Conservation (phyloP, 2,113 vertebrate species). For the Meleagris gallopavo region DNA sequence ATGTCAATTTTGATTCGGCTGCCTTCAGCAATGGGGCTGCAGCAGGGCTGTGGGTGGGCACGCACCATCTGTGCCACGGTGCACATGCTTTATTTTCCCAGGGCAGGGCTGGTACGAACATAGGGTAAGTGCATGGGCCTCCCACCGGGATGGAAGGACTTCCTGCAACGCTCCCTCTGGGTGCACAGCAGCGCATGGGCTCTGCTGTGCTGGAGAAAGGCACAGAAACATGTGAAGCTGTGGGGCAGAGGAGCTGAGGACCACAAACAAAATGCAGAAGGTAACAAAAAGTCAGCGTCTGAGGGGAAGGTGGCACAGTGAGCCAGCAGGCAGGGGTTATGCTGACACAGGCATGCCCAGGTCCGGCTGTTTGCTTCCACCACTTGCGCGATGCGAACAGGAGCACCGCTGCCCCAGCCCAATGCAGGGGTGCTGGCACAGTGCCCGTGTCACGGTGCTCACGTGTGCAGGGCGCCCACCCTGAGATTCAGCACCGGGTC, state of each 20-base stretch:
- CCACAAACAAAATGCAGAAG: rapidly evolving
- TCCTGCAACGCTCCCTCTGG: neutral
- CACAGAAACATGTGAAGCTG: neutral
- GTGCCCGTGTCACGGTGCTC: too few species aligned
- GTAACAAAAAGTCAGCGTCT: neutral
- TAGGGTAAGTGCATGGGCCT: neutral
- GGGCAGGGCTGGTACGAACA: neutral
- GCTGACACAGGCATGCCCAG: rapidly evolving
- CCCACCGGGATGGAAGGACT: neutral
- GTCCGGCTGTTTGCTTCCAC: neutral
- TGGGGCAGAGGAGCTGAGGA: neutral
- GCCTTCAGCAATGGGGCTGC: neutral
- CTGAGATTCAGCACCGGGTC: rapidly evolving
- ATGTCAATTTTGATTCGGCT: conserved; percentile 9
- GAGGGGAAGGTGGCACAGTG: neutral
- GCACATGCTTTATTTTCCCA: neutral
- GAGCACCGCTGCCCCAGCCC: neutral
- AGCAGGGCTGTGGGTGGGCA: conserved; percentile 24
- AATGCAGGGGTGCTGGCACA: rapidly evolving
- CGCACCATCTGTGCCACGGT: neutral
- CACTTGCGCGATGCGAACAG: rapidly evolving
- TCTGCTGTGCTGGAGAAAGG: neutral
- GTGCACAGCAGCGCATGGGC: neutral
- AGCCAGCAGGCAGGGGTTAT: neutral
- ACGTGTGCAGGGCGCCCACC: too few species aligned